A percentile compares a stretch with the other conserved stretches of the same genome.
Conservation (phyloP, 1,140 invertebrate genomes). For the Carcinoscorpius rotundicauda region DNA sequence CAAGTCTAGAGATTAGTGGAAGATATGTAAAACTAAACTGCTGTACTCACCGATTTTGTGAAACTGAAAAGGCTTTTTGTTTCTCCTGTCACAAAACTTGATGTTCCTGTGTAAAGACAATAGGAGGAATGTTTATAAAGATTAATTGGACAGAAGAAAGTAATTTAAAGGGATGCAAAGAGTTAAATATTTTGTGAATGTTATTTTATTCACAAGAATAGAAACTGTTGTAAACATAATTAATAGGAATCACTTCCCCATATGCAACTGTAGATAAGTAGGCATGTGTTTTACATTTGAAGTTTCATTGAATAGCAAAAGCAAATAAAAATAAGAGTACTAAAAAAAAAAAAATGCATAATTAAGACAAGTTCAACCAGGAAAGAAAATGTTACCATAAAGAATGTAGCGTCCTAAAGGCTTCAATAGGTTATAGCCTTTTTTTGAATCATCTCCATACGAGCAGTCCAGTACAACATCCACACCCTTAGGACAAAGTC, state of each 20-base stretch:
- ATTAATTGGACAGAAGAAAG: neutral
- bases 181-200: neutral
- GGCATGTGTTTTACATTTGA: neutral
- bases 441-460: slow-evolving; percentile 72
- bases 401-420: slow-evolving; percentile 82
- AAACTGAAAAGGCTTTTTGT: slow-evolving; percentile 40
- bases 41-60: slow-evolving; percentile 36
- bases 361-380: neutral
- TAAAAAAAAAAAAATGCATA: neutral
- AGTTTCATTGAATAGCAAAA: neutral
- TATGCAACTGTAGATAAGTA: neutral
- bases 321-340: neutral
- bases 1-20: neutral
- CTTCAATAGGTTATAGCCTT: slow-evolving; percentile 64
- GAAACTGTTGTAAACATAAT: neutral
- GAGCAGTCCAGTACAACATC: slow-evolving; percentile 78
- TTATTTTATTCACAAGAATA: neutral
- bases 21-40: neutral
- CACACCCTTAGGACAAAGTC: slow-evolving; percentile 60
- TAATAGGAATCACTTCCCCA: neutral
- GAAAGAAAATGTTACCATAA: slow-evolving; percentile 47
- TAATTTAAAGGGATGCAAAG: neutral
- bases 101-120: slow-evolving; percentile 30
- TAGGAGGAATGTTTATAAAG: neutral
- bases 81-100: slow-evolving; percentile 38